Conservation (phyloP, 64 coral and sea anemone species). For the Cladopsammia gracilis region DNA sequence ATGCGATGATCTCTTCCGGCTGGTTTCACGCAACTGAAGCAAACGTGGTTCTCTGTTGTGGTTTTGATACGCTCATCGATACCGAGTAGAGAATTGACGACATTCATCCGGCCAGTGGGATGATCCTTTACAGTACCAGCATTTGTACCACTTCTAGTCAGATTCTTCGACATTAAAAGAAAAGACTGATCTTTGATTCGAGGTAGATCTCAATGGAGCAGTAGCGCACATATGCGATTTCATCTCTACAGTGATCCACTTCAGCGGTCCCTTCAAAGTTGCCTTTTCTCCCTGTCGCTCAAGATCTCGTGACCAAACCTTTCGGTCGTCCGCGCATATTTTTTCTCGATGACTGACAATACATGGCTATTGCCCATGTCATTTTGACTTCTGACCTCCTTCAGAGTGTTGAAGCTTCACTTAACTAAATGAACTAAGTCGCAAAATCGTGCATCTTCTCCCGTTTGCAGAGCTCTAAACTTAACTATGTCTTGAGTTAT, state of each 20-base stretch:
- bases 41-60: slow-evolving; percentile 49
- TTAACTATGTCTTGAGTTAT: neutral
- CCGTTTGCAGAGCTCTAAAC: too few relatives aligned
- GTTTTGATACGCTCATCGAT: slow-evolving; percentile 25
- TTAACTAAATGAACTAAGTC: slow-evolving; percentile 1
- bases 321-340: too few relatives aligned
- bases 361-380: too few relatives aligned
- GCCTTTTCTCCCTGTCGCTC: too few relatives aligned
- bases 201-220: slow-evolving; percentile 39
- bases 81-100: neutral
- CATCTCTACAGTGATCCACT: slow-evolving; percentile 20
- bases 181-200: neutral
- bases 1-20: slow-evolving; percentile 50
- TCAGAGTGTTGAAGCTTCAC: slow-evolving; percentile 16
- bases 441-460: neutral
- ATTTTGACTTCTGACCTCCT: slow-evolving; percentile 10
- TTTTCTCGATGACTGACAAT: too few relatives aligned
- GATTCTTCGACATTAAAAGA: neutral
- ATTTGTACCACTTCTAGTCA: slow-evolving; percentile 46
- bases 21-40: neutral
- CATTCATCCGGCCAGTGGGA: slow-evolving; percentile 58
- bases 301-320: too few relatives aligned
- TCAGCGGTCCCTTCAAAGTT: neutral
- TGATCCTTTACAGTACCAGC: slow-evolving; percentile 67
- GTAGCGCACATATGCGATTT: slow-evolving; percentile 31